Percentiles rank a stretch among this genome's conserved stretches.
Evolutionary conservation across 2,113 vertebrate species (phyloP).

Genomic region (Ivindomyrus marchei): DNA sequence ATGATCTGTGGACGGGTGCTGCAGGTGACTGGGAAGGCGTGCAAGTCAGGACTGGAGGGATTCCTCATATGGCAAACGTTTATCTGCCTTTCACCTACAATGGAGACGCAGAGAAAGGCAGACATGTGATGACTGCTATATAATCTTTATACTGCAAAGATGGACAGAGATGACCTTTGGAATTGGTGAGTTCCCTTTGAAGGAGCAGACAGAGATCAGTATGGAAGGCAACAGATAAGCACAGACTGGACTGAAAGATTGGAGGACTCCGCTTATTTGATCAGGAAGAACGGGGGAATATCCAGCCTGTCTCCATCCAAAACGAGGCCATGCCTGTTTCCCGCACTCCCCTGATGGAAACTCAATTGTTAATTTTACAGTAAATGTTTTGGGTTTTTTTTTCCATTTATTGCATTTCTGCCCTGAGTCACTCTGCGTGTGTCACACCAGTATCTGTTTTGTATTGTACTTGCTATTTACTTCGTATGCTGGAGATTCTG

Average conservation of each 20-base stretch:
- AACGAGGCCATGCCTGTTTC: background rate
- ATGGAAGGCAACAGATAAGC: background rate
- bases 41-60: background rate
- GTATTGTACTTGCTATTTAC: background rate
- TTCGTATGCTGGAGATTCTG: background rate
- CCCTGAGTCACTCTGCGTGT: background rate
- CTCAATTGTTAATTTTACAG: conserved; percentile 1
- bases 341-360: background rate
- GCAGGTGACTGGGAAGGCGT: background rate
- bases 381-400: background rate
- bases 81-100: background rate
- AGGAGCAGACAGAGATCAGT: background rate
- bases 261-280: background rate
- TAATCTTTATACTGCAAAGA: background rate
- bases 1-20: background rate
- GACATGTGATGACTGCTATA: background rate
- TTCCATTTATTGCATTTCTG: background rate
- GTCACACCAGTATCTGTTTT: background rate
- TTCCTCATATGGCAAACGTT: background rate
- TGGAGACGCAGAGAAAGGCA: background rate
- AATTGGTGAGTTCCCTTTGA: background rate
- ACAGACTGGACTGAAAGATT: background rate
- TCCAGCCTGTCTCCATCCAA: background rate
- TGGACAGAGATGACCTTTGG: background rate
- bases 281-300: background rate